Base-by-base conservation (phyloP, 1,140 invertebrate species). In the Ridgeia piscesae region DNA sequence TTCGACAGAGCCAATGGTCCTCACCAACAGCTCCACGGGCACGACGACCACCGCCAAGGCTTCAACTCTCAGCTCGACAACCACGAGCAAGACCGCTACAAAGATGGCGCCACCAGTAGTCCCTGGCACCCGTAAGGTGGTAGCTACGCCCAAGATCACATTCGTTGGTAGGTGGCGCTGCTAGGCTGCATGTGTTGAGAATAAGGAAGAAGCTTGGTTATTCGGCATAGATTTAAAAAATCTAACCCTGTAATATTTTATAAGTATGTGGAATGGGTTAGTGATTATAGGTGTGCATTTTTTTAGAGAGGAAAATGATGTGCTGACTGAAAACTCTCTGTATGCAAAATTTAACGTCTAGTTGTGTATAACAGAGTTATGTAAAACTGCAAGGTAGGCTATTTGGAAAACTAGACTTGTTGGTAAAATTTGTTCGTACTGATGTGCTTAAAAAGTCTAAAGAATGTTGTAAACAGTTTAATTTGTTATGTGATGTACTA, bases 101-200 rank as follows among this genome's bases (percentile, higher is more conserved):
- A 93, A 92, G 35, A 91, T 35, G 34, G 34, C n/a, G 35, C n/a
- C 17, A 91, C 21, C 6, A 91, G 89, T n/a, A 27, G 35, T 34
- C 33, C 58, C 58, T 27, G 58, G 58, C 17, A 21, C 58, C 94
- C 97, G 96, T 93, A 97, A 96, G 93, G 97, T 97, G 34, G 96
- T 97, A 93, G 97, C 97, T 92, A 97, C 98, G 94, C 97, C 98
- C 58, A 98, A 98, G 96, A 98, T 99, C 92, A 98, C 98, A 94
- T 99, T 99, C 97, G 98, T 99, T 95, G 98, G 98, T 95, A 93
- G 94, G 94, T 94, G 93, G 58, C 77, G 27, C 21, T 91, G n/a
- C 92, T 33, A 35, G n/a, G 33, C 35, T 58, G 1, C 88, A 50
- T 90, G n/a, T 31, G 14, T 21, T 42, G 33, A 31, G 21, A 33